Conservation (phyloP, 2,888 invertebrate species). For the Yponomeuta evonymella region DNA sequence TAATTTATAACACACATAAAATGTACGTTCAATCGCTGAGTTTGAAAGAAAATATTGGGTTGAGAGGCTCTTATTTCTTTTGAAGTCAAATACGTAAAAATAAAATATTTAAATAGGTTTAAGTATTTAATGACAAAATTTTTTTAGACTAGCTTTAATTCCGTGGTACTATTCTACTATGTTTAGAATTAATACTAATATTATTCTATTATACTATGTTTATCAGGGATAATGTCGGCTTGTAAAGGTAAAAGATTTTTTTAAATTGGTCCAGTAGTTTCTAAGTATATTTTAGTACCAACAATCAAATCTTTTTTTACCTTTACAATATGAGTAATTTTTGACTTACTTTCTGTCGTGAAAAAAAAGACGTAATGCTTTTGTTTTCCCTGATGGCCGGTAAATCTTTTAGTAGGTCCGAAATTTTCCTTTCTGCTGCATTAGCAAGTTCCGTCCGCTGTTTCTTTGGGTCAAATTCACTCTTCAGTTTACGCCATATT, state of each 20-base stretch:
- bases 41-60: slow-evolving; percentile 15
- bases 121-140: slow-evolving; percentile 15
- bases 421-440: slow-evolving; percentile 12
- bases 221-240: slow-evolving; percentile 15
- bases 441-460: slow-evolving; percentile 12
- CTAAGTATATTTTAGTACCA: not conserved
- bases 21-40: slow-evolving; percentile 15
- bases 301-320: slow-evolving; percentile 9
- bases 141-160: slow-evolving; percentile 14
- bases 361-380: slow-evolving; percentile 17
- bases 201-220: slow-evolving; percentile 15
- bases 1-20: slow-evolving; percentile 15
- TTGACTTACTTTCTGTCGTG: slow-evolving; percentile 15
- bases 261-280: slow-evolving; percentile 1
- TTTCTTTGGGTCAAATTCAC: slow-evolving; percentile 8
- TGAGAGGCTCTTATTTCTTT: slow-evolving; percentile 15
- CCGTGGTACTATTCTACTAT: slow-evolving; percentile 14
- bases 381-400: slow-evolving; percentile 17
- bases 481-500: slow-evolving; percentile 14
- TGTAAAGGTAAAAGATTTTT: slow-evolving; percentile 10
- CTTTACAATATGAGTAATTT: slow-evolving; percentile 15
- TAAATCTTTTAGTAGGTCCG: slow-evolving; percentile 16
- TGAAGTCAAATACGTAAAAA: slow-evolving; percentile 15
- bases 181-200: slow-evolving; percentile 15
- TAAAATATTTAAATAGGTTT: slow-evolving; percentile 15